A percentile compares a stretch with the other conserved stretches of the same genome.
These are phyloP conservation scores for Ostrea denselamellosa DNA, from an alignment of 1,140 invertebrate genomes.

Conservation along the genomic window DNA sequence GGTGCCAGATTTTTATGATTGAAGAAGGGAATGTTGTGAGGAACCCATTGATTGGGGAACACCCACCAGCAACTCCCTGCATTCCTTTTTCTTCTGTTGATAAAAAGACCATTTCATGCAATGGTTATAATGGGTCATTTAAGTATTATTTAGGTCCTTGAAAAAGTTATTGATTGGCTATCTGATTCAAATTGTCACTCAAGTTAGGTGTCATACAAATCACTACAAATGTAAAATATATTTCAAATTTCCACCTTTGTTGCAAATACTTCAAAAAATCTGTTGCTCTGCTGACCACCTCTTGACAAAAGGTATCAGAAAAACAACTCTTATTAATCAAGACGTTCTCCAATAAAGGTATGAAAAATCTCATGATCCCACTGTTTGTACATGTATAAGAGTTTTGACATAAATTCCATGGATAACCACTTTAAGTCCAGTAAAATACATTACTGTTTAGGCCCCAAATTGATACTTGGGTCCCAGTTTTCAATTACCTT, in stretches of 20 bases:
- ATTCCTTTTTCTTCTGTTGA: not conserved
- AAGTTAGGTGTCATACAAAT: not conserved
- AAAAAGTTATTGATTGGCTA: slow-evolving; percentile 17
- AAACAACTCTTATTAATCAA: not conserved
- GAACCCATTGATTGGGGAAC: slow-evolving; percentile 5
- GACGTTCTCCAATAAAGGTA: not conserved
- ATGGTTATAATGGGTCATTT: slow-evolving; percentile 4
- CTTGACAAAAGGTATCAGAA: not conserved
- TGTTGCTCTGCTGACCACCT: not conserved
- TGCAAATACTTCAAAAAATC: not conserved
- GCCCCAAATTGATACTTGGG: not conserved
- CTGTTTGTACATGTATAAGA: slow-evolving; percentile 18
- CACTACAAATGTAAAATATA: not conserved
- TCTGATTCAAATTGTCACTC: not conserved
- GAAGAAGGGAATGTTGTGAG: not conserved
- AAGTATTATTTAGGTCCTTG: not conserved
- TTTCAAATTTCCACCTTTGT: not conserved
- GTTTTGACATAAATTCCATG: slow-evolving; percentile 23
- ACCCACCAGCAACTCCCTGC: not conserved
- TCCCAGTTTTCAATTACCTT: not conserved
- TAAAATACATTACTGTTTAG: not conserved
- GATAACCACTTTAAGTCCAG: not conserved
- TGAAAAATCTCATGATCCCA: not conserved
- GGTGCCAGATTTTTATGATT: slow-evolving; percentile 13
- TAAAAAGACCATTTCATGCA: slow-evolving; percentile 17